phyloP scores from a whole-genome alignment of 2,113 vertebrate genomes.

The Mobula hypostoma region DNA sequence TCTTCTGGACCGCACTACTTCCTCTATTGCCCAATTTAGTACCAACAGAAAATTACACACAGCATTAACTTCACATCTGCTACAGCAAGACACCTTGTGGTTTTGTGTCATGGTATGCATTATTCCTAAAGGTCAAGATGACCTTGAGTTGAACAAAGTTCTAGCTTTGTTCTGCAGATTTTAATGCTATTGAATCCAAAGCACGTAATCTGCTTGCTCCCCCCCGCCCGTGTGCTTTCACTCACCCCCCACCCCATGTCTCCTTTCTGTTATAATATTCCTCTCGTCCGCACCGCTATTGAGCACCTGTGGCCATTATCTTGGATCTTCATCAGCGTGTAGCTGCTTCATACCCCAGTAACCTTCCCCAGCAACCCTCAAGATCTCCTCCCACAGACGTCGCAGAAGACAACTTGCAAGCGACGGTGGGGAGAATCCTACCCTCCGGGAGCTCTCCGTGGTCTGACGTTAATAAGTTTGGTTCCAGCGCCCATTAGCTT shows the following conservation, averaged over 20 bases:
- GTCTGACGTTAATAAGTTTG: neutral
- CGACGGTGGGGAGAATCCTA: neutral
- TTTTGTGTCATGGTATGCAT: neutral
- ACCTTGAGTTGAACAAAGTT: neutral
- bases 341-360: neutral
- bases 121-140: neutral
- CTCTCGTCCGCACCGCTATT: neutral
- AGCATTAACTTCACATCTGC: too few relatives aligned
- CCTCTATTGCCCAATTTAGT: neutral
- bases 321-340: neutral
- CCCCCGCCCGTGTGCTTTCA: neutral
- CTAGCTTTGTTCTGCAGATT: neutral
- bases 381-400: neutral
- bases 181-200: neutral
- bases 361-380: neutral
- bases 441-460: neutral
- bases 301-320: neutral
- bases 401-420: neutral
- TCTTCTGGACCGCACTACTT: neutral
- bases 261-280: neutral
- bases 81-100: neutral
- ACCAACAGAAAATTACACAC: neutral
- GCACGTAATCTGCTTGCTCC: neutral
- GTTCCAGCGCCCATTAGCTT: neutral
- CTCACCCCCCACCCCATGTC: neutral